These are phyloP conservation scores for Silurus aristotelis DNA, from an alignment of 2,797 vertebrate species.

Conservation along the genomic window DNA sequence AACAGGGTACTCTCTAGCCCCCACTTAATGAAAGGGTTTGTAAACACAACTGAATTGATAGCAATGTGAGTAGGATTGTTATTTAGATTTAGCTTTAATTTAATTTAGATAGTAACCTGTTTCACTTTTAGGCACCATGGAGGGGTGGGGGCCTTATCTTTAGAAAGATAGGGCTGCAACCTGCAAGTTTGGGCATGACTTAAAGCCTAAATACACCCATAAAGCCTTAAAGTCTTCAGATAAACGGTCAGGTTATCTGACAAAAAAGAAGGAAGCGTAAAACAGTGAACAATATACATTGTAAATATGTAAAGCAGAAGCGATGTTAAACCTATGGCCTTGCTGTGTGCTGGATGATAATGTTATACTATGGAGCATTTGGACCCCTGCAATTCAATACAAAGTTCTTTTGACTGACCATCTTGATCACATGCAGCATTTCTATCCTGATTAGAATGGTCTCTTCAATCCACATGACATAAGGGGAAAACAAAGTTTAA, in stretches of 20 bases:
- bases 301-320: neutral
- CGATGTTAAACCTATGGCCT: neutral
- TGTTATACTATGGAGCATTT: neutral
- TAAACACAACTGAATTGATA: neutral
- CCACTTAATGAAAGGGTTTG: neutral
- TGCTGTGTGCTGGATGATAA: neutral
- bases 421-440: neutral
- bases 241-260: neutral
- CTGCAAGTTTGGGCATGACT: neutral
- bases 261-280: neutral
- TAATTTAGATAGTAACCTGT: neutral
- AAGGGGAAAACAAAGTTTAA: neutral
- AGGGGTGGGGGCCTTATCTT: neutral
- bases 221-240: neutral
- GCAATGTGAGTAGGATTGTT: neutral
- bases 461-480: neutral
- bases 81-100: neutral
- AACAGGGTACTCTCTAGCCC: neutral
- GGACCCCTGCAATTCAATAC: neutral
- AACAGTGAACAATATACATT: neutral
- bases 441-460: neutral
- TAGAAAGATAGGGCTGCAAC: neutral
- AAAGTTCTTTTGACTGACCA: neutral
- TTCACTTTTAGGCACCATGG: neutral
- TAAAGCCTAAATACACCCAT: neutral